Evolutionary conservation across 1,140 invertebrate species (phyloP).

Genomic region (Potamilus streckersoni): DNA sequence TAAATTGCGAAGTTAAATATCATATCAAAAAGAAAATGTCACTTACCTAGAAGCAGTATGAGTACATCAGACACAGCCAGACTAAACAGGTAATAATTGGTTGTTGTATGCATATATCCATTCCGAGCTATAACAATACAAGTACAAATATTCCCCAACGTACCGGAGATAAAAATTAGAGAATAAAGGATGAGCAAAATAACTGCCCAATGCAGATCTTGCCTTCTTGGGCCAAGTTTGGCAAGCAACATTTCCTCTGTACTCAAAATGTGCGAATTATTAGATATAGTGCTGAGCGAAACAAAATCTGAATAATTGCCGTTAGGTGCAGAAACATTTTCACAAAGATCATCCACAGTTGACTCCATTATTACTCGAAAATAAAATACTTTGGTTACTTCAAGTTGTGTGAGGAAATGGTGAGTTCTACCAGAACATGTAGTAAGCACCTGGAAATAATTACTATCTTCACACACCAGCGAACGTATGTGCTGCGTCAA

Average conservation of each 20-base stretch:
- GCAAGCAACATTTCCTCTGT: slow-evolving; percentile 3
- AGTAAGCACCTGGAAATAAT: no score
- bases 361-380: no score
- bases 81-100: slow-evolving; percentile 92
- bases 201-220: slow-evolving; percentile 38
- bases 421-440: no score
- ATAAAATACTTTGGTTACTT: no score
- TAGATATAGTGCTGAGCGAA: neutral
- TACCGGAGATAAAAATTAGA: slow-evolving; percentile 86
- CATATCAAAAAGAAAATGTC: neutral
- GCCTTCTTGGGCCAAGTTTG: slow-evolving; percentile 16
- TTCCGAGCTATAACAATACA: slow-evolving; percentile 93
- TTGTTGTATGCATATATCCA: slow-evolving; percentile 82
- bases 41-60: slow-evolving; percentile 75
- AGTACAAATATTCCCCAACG: slow-evolving; percentile 91
- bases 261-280: neutral
- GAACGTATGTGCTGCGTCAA: no score
- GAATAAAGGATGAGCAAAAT: slow-evolving; percentile 78
- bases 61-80: slow-evolving; percentile 93
- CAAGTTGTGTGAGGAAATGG: no score
- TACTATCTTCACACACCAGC: no score
- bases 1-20: no score
- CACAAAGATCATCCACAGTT: no score
- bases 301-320: no score
- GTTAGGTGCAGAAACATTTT: no score